Evolutionary conservation across 2,797 vertebrate species (phyloP), one percentile per base, ranked within the genome.

Genomic region (Leuciscus waleckii): DNA sequence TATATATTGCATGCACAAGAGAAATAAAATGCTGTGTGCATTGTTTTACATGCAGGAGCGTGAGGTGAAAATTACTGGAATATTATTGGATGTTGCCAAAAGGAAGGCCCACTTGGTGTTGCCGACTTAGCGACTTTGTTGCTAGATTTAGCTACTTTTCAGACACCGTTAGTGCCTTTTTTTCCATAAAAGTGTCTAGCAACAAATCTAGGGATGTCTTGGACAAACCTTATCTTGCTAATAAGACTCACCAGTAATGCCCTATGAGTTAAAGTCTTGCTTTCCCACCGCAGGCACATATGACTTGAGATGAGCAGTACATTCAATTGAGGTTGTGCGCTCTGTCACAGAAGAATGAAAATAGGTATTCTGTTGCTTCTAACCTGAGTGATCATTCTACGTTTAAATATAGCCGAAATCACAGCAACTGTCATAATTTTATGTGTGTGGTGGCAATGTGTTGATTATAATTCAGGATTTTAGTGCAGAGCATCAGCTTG

Each of bases 31-130:
- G 23, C 11, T 41, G 19, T 51, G 14, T 58, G 35, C 29, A 65
- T 58, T 79, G 81, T 79, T 78, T 79, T 70, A 43, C 58, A 87
- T 68, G 39, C 21, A 14, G 37, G 17, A 29, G 41, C 4, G 2
- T 6, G 71, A 49, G 16, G 7, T 56, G 65, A 75, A 77, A 58
- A 63, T 49, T 29, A 43, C 16, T 23, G n/a, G 9, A 41, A 29
- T 79, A 23, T 13, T 14, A 67, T 21, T 2, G 29, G 49, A 41
- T 7, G 2, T 21, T 54, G 51, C 21, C 51, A 8, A 54, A 54
- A 54, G 51, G 6, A 7, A 8, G 19, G 2, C 51, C 51, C 19
- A 54, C 19, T 51, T 6, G 6, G 16, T 19, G 49, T 51, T 51
- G 49, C 49, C 1, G 19, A 54, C 51, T 51, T 54, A 56, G 51